Conservation (phyloP, 2,888 invertebrate species). For the Acanthosepion lycidas region DNA sequence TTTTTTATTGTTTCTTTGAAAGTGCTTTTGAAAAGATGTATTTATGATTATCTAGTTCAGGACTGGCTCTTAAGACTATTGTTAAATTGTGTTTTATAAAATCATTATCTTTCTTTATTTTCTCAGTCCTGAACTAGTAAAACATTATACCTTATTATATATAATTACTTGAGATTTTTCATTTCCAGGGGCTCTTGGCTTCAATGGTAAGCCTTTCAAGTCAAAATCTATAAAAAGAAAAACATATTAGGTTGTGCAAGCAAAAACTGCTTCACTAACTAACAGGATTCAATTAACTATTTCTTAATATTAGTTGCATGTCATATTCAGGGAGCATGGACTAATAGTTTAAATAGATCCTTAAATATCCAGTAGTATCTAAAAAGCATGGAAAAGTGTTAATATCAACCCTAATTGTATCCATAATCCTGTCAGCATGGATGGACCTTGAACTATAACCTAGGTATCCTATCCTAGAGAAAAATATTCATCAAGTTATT, state of each 20-base stretch:
- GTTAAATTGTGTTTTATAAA: background rate
- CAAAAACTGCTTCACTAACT: background rate
- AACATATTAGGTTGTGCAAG: background rate
- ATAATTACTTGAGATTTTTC: slow-evolving; percentile 39
- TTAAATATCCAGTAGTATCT: background rate
- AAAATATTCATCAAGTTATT: background rate
- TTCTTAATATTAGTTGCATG: background rate
- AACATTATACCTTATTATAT: background rate
- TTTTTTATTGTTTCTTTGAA: background rate
- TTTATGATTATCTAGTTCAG: background rate
- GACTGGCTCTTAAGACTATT: background rate
- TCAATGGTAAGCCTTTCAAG: slow-evolving; percentile 43
- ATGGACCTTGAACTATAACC: background rate
- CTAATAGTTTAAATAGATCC: background rate
- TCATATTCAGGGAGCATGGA: background rate
- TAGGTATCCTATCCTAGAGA: background rate
- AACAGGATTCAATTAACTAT: background rate
- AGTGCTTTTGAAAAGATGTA: background rate
- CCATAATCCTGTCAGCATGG: background rate
- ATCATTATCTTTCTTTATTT: background rate
- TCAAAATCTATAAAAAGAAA: background rate
- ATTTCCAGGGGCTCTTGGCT: slow-evolving; percentile 40
- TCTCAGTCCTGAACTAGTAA: background rate
- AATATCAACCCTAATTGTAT: slow-evolving; percentile 24
- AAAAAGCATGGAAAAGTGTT: background rate